These are phyloP conservation scores for Tragelaphus strepsiceros DNA, from an alignment of 2,113 vertebrate species.

Conservation along the genomic window DNA sequence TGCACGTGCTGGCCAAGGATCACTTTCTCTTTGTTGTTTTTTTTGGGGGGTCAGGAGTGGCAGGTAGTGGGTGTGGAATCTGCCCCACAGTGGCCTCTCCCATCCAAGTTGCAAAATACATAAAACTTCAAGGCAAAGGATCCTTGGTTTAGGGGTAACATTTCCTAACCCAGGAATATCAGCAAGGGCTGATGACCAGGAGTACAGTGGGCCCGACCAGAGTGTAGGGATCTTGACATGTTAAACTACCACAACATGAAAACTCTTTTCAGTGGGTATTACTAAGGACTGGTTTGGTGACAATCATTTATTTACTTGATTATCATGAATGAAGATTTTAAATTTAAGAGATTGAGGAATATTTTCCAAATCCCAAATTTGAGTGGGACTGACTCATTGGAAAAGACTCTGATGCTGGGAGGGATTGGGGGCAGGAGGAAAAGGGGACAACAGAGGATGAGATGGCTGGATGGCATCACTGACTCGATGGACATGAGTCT, in stretches of 20 bases:
- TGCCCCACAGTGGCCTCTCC: neutral
- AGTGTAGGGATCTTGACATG: neutral
- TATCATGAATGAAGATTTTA: neutral
- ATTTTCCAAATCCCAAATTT: neutral
- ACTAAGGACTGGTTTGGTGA: neutral
- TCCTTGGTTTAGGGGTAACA: neutral
- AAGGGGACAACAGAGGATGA: too few species aligned
- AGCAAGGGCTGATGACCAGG: neutral
- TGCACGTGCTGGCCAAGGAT: neutral
- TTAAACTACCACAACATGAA: neutral
- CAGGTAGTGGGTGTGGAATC: rapidly evolving
- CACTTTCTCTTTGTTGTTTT: neutral
- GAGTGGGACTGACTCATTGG: neutral
- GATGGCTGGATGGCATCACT: too few species aligned
- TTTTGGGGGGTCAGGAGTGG: rapidly evolving
- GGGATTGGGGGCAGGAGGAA: too few species aligned
- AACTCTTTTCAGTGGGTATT: neutral
- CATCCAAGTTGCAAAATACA: neutral
- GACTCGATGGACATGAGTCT: too few species aligned
- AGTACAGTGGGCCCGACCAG: rapidly evolving
- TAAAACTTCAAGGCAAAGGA: neutral
- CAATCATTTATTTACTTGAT: neutral
- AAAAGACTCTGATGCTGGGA: too few species aligned
- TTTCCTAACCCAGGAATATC: neutral
- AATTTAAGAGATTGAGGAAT: neutral